These are phyloP conservation scores for Macrocentrus cingulum DNA, from an alignment of 1,140 invertebrate genomes.

Conservation along the genomic window DNA sequence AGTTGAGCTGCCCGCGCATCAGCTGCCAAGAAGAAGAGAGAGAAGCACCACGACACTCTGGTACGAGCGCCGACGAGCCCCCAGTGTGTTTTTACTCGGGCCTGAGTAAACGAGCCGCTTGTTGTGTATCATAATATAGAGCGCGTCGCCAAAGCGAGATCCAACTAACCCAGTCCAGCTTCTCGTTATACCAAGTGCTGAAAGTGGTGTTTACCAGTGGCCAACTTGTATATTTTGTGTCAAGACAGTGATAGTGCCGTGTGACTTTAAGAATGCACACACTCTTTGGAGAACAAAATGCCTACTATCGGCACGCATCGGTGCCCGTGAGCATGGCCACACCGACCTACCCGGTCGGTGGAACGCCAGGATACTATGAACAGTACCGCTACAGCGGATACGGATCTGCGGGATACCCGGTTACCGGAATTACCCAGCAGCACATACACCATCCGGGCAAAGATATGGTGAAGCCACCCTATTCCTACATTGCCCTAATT, in stretches of 20 bases:
- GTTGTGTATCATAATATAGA: slow-evolving; percentile 59
- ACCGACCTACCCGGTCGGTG: slow-evolving; percentile 48
- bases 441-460: slow-evolving; percentile 68
- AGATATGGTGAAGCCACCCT: slow-evolving; percentile 94
- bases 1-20: slow-evolving; percentile 6
- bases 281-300: slow-evolving; percentile 83
- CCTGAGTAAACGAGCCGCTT: slow-evolving; percentile 56
- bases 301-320: slow-evolving; percentile 63
- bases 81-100: slow-evolving; percentile 59
- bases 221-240: background rate
- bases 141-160: slow-evolving; percentile 2
- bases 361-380: slow-evolving; percentile 53
- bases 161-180: too few species aligned
- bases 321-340: slow-evolving; percentile 54
- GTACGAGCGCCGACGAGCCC: slow-evolving; percentile 42
- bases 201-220: too few species aligned
- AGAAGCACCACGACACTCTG: slow-evolving; percentile 30
- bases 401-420: slow-evolving; percentile 57
- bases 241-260: background rate
- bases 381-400: slow-evolving; percentile 62
- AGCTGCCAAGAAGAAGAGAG: slow-evolving; percentile 2
- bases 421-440: slow-evolving; percentile 65
- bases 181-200: too few species aligned
- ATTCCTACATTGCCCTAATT: slow-evolving; percentile 97
- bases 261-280: slow-evolving; percentile 76